A percentile compares a stretch with the other conserved stretches of the same genome.
phyloP scores from a whole-genome alignment of 35 echinoderm and acorn worm genomes.

The Hemicentrotus pulcherrimus region DNA sequence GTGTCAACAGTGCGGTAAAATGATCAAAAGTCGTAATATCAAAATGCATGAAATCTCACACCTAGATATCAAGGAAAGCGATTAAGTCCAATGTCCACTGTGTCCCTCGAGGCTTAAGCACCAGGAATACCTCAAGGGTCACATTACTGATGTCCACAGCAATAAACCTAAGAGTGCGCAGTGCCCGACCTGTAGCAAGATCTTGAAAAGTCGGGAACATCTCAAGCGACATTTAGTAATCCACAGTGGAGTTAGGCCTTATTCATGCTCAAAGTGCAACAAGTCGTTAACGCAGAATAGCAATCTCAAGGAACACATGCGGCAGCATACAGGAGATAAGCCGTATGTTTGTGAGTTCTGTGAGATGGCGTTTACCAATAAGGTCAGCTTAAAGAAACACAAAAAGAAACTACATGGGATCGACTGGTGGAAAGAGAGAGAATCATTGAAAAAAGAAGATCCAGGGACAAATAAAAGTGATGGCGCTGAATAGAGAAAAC shows the following conservation, averaged over 20 bases:
- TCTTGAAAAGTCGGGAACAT: constrained; percentile 33
- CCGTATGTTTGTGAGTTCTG: constrained; percentile 79
- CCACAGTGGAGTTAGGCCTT: constrained; percentile 63
- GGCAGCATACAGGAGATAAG: constrained; percentile 77
- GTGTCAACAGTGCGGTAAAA: constrained; percentile 28
- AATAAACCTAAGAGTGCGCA: neutral
- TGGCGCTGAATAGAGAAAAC: too few relatives aligned
- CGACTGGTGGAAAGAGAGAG: constrained; percentile 64
- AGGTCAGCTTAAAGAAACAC: constrained; percentile 84
- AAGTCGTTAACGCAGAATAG: constrained; percentile 63
- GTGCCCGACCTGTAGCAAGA: constrained; percentile 66
- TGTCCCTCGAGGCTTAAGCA: neutral
- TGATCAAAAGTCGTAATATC: neutral
- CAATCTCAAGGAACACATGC: constrained; percentile 70
- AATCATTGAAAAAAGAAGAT: neutral
- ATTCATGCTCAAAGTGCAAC: constrained; percentile 56
- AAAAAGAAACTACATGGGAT: constrained; percentile 76
- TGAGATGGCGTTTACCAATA: constrained; percentile 70
- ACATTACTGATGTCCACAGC: neutral
- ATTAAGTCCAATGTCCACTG: neutral
- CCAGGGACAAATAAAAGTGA: neutral
- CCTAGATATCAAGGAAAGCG: neutral
- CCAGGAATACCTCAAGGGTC: neutral
- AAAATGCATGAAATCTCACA: neutral
- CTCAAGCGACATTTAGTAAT: constrained; percentile 48